These are phyloP conservation scores for Stichopus chloronotus DNA, from an alignment of 35 echinoderm and acorn worm genomes.

Conservation along the genomic window DNA sequence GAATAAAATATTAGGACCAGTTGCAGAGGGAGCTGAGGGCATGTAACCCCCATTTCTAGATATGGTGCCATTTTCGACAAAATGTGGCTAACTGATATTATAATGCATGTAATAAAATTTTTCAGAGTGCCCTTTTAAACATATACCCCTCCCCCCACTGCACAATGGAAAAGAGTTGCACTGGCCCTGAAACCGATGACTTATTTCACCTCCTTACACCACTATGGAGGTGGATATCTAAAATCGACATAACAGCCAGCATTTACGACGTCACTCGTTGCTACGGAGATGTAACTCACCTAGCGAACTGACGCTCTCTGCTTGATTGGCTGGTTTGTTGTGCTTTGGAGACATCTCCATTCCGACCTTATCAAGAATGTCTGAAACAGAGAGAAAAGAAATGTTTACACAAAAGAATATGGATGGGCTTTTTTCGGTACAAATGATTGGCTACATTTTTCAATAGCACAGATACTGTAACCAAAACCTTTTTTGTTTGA, in stretches of 20 bases:
- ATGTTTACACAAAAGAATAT: neutral
- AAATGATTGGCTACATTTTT: neutral
- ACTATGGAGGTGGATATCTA: no score
- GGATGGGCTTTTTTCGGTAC: neutral
- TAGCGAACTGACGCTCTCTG: constrained; percentile 80
- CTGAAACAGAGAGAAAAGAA: constrained; percentile 55
- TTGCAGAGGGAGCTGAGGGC: no score
- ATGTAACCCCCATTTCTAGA: no score
- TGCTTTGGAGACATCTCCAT: constrained; percentile 88
- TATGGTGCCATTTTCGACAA: no score
- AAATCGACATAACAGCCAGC: no score
- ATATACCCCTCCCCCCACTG: neutral
- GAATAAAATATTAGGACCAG: no score
- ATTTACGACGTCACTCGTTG: no score
- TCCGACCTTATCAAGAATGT: constrained; percentile 89
- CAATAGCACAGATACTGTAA: neutral
- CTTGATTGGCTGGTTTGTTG: constrained; percentile 79
- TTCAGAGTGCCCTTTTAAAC: neutral
- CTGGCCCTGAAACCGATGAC: no score
- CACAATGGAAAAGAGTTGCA: no score
- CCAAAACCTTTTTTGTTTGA: no score
- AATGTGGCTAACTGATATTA: no score
- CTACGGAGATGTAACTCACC: constrained; percentile 64
- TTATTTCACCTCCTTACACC: no score
- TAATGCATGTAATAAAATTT: neutral